Evolutionary conservation across 1,140 invertebrate species (phyloP), one percentile per base, ranked within the genome.

Genomic region (Ptiloglossa arizonensis): DNA sequence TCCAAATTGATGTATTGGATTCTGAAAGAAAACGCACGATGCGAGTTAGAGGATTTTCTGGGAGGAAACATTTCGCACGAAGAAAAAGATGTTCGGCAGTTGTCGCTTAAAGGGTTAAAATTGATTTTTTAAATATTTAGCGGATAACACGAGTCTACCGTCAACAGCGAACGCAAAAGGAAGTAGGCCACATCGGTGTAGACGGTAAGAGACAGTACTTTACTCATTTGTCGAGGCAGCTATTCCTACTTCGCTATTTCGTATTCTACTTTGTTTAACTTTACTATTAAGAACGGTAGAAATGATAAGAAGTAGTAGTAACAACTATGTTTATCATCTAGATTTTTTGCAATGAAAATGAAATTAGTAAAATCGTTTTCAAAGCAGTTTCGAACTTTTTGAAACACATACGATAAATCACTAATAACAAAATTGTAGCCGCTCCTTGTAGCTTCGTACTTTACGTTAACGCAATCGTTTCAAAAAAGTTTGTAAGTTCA

Each of bases 181-280:
- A 66, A 41, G 32, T 48, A 63, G 46, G 8, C 0, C 6, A 35
- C 48, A 56, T 27, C 24, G 13, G 27, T 52, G 8, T 9, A 38
- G 5, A 15, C 11, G 24, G 41, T 38, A 69, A 56, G 66, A 76
- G 15, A 48, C 29, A n/a, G 27, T 46, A 48, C 50, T 69, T 76
- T 11, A 68, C 60, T 78, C 66, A 63, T 71, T 78, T 73, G 76
- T 81, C 52, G 32, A 29, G 48, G 32, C 24, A n/a, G 32, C 50
- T 69, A 73, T 73, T 52, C 17, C 79, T 73, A 54, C 56, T 82
- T 78, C 56, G 68, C 44, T 68, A 63, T 22, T 80, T 76, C 22
- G 41, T 78, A 52, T 56, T 59, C 75, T 27, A 73, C 63, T 59
- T 82, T 82, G 44, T 27, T 38, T 32, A 64, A 66, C 48, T 44